Evolutionary conservation across 2,797 vertebrate species (phyloP).

Genomic region (Yasuhikotakia modesta): DNA sequence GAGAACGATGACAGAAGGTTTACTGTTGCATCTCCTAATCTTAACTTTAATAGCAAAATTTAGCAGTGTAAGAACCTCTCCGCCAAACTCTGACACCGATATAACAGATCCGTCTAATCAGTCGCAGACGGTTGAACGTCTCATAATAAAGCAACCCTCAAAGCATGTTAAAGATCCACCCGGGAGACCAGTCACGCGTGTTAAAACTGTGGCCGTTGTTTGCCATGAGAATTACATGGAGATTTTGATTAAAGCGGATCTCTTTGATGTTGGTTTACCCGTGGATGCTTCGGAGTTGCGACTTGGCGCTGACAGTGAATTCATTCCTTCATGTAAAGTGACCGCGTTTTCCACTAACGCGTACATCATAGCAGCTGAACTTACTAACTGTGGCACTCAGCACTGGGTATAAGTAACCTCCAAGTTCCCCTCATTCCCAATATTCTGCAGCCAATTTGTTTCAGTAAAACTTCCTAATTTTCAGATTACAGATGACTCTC

Average conservation of each 20-base stretch:
- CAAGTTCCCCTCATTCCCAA: background rate
- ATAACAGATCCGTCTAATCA: background rate
- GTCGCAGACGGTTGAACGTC: background rate
- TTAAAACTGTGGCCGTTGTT: constrained; percentile 65
- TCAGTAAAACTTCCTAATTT: background rate
- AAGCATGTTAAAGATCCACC: background rate
- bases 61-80: background rate
- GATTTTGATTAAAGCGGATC: constrained; percentile 67
- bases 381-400: constrained; percentile 71
- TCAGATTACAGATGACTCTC: constrained; percentile 69
- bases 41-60: constrained; percentile 5
- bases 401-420: constrained; percentile 66
- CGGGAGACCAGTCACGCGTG: constrained; percentile 1
- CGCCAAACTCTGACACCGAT: background rate
- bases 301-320: constrained; percentile 58
- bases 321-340: constrained; percentile 60
- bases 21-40: background rate
- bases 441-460: background rate
- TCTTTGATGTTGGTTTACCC: constrained; percentile 67
- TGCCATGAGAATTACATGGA: constrained; percentile 71
- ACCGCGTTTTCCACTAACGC: constrained; percentile 51
- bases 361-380: constrained; percentile 63
- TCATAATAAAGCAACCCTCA: background rate
- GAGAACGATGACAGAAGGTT: constrained; percentile 3
- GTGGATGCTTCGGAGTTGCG: constrained; percentile 64